Percentiles rank a stretch among this genome's conserved stretches.
These are phyloP conservation scores for Zeugodacus cucurbitae DNA, from an alignment of 1,140 invertebrate genomes.

Conservation along the genomic window DNA sequence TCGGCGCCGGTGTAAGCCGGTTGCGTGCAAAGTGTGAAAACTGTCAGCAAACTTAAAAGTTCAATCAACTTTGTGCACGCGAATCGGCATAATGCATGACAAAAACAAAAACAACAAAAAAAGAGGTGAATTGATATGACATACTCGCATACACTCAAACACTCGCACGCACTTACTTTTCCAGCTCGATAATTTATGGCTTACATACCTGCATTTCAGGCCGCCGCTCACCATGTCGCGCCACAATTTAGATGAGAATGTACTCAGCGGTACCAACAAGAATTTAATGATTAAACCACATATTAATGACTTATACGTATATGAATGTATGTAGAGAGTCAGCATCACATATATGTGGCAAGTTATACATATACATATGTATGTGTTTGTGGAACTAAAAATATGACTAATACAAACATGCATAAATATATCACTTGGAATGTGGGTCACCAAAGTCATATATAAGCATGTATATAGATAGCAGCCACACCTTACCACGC, in stretches of 20 bases:
- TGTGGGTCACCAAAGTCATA: constrained; percentile 2
- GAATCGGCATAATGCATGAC: constrained; percentile 5
- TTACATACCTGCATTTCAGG: background rate
- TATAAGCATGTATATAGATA: background rate
- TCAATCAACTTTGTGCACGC: constrained; percentile 28
- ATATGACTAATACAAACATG: background rate
- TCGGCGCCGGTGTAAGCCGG: background rate
- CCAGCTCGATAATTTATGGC: background rate
- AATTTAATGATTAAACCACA: constrained; percentile 31
- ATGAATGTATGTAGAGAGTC: background rate
- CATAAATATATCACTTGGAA: background rate
- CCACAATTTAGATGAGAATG: background rate
- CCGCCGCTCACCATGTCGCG: background rate
- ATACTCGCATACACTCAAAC: background rate
- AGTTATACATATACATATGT: no score
- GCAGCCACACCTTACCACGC: constrained; percentile 9
- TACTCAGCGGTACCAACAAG: background rate
- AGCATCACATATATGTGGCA: background rate
- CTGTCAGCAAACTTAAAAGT: constrained; percentile 35
- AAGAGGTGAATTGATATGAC: background rate
- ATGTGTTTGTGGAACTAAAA: background rate
- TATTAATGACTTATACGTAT: background rate
- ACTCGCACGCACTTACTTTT: background rate
- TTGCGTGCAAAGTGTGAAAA: constrained; percentile 1
- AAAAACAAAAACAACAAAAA: background rate